Conservation (phyloP, 2,888 invertebrate species). For the Alentia gelatinosa region DNA sequence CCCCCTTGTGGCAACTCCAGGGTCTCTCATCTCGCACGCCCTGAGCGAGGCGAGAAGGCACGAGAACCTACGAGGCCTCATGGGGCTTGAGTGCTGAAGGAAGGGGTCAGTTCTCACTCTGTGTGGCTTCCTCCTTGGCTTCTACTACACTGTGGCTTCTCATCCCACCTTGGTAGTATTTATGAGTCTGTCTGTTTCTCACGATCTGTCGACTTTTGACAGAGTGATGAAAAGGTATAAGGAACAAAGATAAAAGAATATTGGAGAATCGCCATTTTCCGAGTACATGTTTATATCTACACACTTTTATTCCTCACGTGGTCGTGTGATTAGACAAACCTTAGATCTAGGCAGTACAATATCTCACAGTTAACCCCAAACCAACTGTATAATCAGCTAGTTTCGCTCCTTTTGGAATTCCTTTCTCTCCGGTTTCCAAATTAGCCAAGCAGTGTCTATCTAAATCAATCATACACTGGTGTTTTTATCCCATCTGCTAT, state of each 20-base stretch:
- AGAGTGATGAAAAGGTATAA: no score
- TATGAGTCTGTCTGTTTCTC: no score
- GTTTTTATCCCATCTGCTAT: conserved; percentile 46
- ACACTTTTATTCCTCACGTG: background rate
- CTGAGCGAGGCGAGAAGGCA: conserved; percentile 24
- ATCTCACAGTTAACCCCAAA: background rate
- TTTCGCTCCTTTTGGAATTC: background rate
- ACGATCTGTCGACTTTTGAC: no score
- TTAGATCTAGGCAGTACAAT: background rate
- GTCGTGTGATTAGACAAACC: no score
- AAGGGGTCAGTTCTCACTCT: background rate
- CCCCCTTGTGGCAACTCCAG: background rate
- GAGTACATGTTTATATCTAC: no score
- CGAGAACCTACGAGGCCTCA: background rate
- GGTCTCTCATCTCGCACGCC: conserved; percentile 22
- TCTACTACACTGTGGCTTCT: conserved; percentile 4
- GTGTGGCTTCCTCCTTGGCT: conserved; percentile 16
- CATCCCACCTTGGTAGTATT: no score
- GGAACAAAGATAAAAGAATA: no score
- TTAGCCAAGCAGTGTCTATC: conserved; percentile 33
- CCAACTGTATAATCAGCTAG: background rate
- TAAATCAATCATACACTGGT: conserved; percentile 25
- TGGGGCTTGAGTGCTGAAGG: background rate
- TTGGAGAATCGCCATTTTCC: no score
- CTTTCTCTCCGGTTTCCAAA: conserved; percentile 7